A percentile compares a stretch with the other conserved stretches of the same genome.
Evolutionary conservation across 2,113 vertebrate species (phyloP).

Genomic region (Gopherus evgoodei): DNA sequence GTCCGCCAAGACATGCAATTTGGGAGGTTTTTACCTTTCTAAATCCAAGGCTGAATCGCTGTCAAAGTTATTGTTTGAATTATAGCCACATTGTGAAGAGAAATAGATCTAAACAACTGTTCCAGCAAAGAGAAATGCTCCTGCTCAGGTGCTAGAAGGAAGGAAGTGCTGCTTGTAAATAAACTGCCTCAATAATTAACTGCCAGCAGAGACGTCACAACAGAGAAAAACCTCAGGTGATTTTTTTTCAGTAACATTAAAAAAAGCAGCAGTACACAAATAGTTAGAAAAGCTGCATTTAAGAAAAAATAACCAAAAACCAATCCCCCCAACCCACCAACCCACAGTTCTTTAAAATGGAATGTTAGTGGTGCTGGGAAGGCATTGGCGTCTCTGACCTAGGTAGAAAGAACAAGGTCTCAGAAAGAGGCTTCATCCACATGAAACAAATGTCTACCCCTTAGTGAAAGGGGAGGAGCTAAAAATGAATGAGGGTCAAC

Average conservation of each 20-base stretch:
- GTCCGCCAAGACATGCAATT: neutral
- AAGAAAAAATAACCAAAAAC: neutral
- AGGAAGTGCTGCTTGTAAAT: slow-evolving; percentile 42
- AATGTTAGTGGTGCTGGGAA: neutral
- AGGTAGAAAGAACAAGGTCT: neutral
- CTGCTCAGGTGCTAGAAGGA: slow-evolving; percentile 46
- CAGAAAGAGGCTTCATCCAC: neutral
- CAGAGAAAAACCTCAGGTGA: slow-evolving; percentile 28
- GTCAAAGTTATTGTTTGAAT: slow-evolving; percentile 44
- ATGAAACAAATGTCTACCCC: neutral
- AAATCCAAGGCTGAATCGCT: neutral
- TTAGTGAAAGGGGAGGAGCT: neutral
- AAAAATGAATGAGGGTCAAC: neutral
- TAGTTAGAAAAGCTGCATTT: slow-evolving; percentile 15
- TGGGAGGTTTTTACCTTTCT: neutral
- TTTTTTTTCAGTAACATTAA: slow-evolving; percentile 35
- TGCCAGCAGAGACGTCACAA: slow-evolving; percentile 25
- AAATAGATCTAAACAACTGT: neutral
- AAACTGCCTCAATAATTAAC: slow-evolving; percentile 64
- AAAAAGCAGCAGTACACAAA: neutral
- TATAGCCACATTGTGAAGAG: neutral
- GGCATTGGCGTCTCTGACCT: neutral
- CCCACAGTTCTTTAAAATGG: neutral
- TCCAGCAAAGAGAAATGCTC: slow-evolving; percentile 7
- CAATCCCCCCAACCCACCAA: neutral